Base-by-base conservation (phyloP, 2,888 invertebrate genomes). In the Rhagium mordax region DNA sequence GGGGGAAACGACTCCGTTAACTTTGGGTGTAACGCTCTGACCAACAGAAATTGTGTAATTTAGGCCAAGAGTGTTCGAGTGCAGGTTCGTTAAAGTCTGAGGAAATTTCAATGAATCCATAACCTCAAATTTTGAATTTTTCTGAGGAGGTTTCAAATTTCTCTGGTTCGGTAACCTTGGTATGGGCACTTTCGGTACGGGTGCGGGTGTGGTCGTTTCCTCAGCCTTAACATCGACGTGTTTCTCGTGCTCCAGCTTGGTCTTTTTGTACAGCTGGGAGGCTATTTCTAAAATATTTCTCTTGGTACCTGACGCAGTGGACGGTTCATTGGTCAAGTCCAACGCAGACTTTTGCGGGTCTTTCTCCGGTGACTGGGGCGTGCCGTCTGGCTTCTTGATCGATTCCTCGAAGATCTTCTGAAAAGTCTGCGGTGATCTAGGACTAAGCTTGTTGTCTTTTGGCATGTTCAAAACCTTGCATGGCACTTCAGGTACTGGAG, bases 371-470 rank as follows among this genome's bases (percentile, higher is more conserved):
- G 72, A 67, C 21, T 66, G 49, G 13, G 60, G 47, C n/a, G 47
- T 48, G 13, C 62, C 64, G 6, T 80, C 79, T 18, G 77, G 75
- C 47, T 78, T 81, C 65, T 85, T 86, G n/a, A 88, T 83, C 0
- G 87, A 83, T 71, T 88, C 87, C 72, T 88, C 88, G 76, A 88
- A 88, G 78, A 88, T 88, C 74, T 86, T 88, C 75, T 88, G 88
- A 74, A 88, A 88, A 0, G 86, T 85, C 60, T 84, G 84, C 3
- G 84, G 75, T 0, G 81, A 78, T 69, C 79, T 70, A 18, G 82
- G 80, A 55, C 69, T 80, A 4, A 78, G 73, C 62, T 81, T 79
- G 7, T 71, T 33, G 3, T 81, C 82, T 7, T 81, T 77, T 16
- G 68, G 75, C 71, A 66, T 69, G 68, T 59, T 79, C 57, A 78